phyloP scores from a whole-genome alignment of 2,797 vertebrate genomes.

The Cercopithecus neglectus region DNA sequence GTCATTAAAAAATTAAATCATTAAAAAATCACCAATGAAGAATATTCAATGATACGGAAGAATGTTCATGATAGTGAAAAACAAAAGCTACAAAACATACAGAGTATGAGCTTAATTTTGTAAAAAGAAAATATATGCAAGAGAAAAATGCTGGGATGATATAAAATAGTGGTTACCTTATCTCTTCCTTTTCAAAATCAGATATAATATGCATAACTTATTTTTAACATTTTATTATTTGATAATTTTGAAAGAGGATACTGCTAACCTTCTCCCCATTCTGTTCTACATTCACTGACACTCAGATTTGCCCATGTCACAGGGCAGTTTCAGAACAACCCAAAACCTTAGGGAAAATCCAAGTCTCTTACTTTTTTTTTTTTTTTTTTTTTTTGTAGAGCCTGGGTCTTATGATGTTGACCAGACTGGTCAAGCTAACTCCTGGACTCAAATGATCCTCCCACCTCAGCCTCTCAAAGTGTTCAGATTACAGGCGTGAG shows the following conservation, averaged over 20 bases:
- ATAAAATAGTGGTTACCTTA: neutral
- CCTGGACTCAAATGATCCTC: too few species aligned
- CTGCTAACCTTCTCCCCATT: neutral
- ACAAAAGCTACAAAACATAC: neutral
- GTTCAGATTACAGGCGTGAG: too few species aligned
- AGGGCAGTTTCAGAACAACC: slow-evolving; percentile 40
- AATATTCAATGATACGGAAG: neutral
- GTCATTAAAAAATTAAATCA: slow-evolving; percentile 6
- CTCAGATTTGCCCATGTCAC: neutral
- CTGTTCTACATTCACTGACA: neutral
- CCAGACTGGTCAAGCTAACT: too few species aligned
- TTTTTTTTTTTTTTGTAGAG: too few species aligned
- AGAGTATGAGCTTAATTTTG: neutral
- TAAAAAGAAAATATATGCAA: neutral
- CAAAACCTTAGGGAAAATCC: slow-evolving; percentile 51
- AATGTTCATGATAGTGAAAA: neutral
- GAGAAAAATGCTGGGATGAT: neutral
- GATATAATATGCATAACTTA: neutral
- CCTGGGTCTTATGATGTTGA: too few species aligned
- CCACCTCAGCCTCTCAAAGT: too few species aligned
- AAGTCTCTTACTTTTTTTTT: neutral
- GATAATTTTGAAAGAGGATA: neutral
- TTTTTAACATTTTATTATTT: slow-evolving; percentile 1
- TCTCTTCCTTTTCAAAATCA: neutral
- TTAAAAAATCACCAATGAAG: neutral